These are phyloP conservation scores for Apotomis turbidana DNA, from an alignment of 2,888 invertebrate genomes.

Conservation along the genomic window DNA sequence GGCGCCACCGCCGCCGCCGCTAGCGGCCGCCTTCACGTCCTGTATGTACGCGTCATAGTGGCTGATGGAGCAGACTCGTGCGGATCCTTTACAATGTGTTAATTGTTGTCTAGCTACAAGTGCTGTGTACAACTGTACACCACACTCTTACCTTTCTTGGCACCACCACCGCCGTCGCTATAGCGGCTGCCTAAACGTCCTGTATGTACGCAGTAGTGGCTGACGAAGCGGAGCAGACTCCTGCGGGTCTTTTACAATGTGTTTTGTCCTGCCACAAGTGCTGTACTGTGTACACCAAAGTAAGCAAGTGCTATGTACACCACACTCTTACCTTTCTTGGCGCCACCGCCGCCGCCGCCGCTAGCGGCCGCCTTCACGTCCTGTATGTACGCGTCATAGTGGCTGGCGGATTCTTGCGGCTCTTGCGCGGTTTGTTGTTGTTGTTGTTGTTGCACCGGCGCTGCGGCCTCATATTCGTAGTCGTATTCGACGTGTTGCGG, in stretches of 20 bases:
- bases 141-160: conserved; percentile 66
- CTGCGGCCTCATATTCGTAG: conserved; percentile 70
- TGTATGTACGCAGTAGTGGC: conserved; percentile 77
- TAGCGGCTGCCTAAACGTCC: conserved; percentile 70
- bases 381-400: conserved; percentile 78
- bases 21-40: conserved; percentile 70
- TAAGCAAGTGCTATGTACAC: too few species aligned
- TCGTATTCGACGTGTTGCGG: conserved; percentile 68
- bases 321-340: conserved; percentile 66
- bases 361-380: conserved; percentile 70
- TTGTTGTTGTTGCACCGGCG: conserved; percentile 51
- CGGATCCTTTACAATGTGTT: conserved; percentile 53
- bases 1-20: conserved; percentile 55
- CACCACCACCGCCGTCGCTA: conserved; percentile 55
- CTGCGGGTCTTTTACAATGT: too few species aligned
- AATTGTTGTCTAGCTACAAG: too few species aligned
- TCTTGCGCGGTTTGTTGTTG: conserved; percentile 48
- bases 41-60: conserved; percentile 56
- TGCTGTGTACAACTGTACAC: too few species aligned
- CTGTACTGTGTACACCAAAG: too few species aligned
- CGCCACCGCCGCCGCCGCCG: conserved; percentile 50
- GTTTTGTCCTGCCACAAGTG: too few species aligned
- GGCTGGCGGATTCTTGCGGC: conserved; percentile 75
- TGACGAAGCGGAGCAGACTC: conserved; percentile 47
- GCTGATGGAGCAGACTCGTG: conserved; percentile 63